phyloP scores from a whole-genome alignment of 1,140 invertebrate genomes.

The Drosophila virilis region DNA sequence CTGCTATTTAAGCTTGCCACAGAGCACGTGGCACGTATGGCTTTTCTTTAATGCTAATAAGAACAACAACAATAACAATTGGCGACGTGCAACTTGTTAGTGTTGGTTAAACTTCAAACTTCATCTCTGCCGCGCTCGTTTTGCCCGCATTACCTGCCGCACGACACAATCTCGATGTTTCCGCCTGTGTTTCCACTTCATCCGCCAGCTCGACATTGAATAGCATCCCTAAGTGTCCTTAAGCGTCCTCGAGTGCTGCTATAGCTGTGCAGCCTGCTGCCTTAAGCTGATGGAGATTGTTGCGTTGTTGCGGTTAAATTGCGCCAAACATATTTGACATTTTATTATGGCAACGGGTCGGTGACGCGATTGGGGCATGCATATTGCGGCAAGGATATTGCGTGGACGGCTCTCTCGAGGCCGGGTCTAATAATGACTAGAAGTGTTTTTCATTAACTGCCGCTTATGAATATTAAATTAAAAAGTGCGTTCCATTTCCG shows the following conservation, averaged over 20 bases:
- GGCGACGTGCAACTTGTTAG: conserved; percentile 21
- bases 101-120: conserved; percentile 45
- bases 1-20: conserved; percentile 49
- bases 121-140: conserved; percentile 14
- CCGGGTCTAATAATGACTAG: conserved; percentile 52
- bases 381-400: conserved; percentile 16
- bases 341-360: conserved; percentile 64
- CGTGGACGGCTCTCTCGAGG: background rate
- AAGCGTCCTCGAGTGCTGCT: conserved; percentile 67
- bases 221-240: conserved; percentile 69
- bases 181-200: conserved; percentile 27
- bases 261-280: conserved; percentile 24
- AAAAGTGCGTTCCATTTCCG: conserved; percentile 41
- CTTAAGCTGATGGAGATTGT: conserved; percentile 56
- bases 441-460: conserved; percentile 81
- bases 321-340: conserved; percentile 82
- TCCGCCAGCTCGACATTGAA: conserved; percentile 51
- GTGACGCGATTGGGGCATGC: background rate
- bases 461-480: conserved; percentile 82
- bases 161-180: conserved; percentile 29
- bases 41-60: conserved; percentile 71
- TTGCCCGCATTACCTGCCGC: conserved; percentile 67
- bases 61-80: conserved; percentile 27
- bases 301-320: conserved; percentile 71
- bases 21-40: conserved; percentile 45